Conservation (phyloP, 2,888 invertebrate species). For the Lysandra bellargus region DNA sequence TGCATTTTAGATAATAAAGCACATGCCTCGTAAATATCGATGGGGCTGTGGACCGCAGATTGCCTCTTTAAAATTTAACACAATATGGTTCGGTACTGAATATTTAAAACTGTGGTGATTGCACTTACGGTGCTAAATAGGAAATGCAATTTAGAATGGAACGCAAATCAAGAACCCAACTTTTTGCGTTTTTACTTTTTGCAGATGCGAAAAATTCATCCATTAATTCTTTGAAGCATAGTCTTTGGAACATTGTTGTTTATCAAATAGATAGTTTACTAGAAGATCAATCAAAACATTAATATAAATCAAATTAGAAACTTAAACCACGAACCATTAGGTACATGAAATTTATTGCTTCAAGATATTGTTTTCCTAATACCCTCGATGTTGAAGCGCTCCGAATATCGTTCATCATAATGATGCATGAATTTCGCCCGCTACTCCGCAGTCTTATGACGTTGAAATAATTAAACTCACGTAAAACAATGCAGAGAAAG, state of each 20-base stretch:
- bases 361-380: constrained; percentile 23
- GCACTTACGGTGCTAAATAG: constrained; percentile 6
- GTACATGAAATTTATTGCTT: constrained; percentile 21
- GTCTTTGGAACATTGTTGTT: neutral
- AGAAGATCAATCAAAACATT: constrained; percentile 17
- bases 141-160: neutral
- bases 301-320: constrained; percentile 17
- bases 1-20: constrained; percentile 33
- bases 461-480: constrained; percentile 27
- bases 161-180: neutral
- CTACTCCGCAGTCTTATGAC: constrained; percentile 13
- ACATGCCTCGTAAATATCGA: constrained; percentile 31
- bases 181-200: neutral
- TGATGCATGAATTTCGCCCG: constrained; percentile 24
- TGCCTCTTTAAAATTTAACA: constrained; percentile 29
- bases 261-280: neutral
- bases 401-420: constrained; percentile 15
- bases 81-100: constrained; percentile 2
- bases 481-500: neutral
- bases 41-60: constrained; percentile 13
- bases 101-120: constrained; percentile 9
- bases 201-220: neutral
- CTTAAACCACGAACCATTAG: constrained; percentile 25
- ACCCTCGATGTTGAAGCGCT: constrained; percentile 4
- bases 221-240: neutral